phyloP scores from a whole-genome alignment of 2,888 invertebrate genomes.

The Diploptera punctata region DNA sequence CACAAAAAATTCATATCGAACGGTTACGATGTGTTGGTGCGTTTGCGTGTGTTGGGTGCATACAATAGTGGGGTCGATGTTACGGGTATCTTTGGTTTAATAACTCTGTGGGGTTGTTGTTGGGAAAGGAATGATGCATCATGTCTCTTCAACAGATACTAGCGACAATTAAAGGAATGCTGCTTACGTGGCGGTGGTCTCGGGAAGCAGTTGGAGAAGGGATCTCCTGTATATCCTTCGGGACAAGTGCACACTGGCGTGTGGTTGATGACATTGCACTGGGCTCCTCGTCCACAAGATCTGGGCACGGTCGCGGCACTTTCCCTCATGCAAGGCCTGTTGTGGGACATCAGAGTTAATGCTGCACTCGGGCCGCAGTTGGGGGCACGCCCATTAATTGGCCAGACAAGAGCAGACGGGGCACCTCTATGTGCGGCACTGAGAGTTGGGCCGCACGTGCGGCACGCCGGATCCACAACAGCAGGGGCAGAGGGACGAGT shows the following conservation, averaged over 20 bases:
- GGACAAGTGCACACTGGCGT: slow-evolving; percentile 58
- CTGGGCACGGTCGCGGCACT: slow-evolving; percentile 49
- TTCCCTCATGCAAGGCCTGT: slow-evolving; percentile 55
- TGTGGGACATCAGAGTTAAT: slow-evolving; percentile 56
- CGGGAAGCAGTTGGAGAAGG: slow-evolving; percentile 50
- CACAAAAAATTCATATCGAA: background rate
- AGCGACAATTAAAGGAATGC: slow-evolving; percentile 64
- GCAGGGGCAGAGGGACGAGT: slow-evolving; percentile 44
- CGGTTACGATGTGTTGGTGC: background rate
- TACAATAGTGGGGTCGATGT: background rate
- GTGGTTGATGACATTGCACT: slow-evolving; percentile 51
- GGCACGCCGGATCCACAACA: slow-evolving; percentile 59
- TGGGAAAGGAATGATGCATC: slow-evolving; percentile 1
- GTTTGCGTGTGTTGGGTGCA: background rate
- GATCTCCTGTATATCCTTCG: slow-evolving; percentile 58
- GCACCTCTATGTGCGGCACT: slow-evolving; percentile 69
- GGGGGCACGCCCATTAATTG: slow-evolving; percentile 76
- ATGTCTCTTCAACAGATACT: background rate
- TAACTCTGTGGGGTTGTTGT: too few species aligned
- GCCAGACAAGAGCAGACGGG: slow-evolving; percentile 61
- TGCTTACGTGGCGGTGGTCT: slow-evolving; percentile 42
- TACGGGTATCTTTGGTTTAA: background rate
- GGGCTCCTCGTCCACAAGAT: slow-evolving; percentile 51
- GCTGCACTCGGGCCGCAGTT: slow-evolving; percentile 66
- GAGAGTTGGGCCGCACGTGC: slow-evolving; percentile 73